Percentiles rank a stretch among this genome's conserved stretches.
phyloP scores from a whole-genome alignment of 2,888 invertebrate genomes.

The Andricus curvator region DNA sequence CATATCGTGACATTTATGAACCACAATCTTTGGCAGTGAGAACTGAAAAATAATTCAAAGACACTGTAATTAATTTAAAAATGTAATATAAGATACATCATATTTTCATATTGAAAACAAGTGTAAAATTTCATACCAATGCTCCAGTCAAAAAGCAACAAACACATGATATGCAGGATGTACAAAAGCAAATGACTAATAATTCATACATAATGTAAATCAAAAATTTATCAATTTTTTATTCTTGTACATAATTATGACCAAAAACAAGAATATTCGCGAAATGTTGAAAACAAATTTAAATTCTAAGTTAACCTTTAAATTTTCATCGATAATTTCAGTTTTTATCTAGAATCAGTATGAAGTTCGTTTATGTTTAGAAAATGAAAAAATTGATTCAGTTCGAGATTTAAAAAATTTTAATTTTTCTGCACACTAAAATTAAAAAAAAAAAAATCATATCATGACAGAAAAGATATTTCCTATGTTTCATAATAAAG shows the following conservation, averaged over 20 bases:
- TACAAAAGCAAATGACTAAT: slow-evolving; percentile 57
- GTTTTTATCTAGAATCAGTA: background rate
- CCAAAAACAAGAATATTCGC: background rate
- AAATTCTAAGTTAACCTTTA: background rate
- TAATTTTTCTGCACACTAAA: background rate
- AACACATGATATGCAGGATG: slow-evolving; percentile 60
- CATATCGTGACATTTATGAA: background rate
- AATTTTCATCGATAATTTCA: background rate
- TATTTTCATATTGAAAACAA: background rate
- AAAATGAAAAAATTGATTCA: background rate
- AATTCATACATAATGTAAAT: slow-evolving; percentile 58
- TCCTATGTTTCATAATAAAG: background rate
- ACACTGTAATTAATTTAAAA: background rate
- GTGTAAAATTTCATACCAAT: slow-evolving; percentile 52
- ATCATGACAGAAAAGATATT: background rate
- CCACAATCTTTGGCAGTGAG: background rate
- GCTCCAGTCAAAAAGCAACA: slow-evolving; percentile 61
- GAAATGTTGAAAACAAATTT: background rate
- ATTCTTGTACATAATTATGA: background rate
- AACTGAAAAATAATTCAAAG: background rate
- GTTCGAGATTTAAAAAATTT: background rate
- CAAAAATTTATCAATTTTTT: slow-evolving; percentile 11
- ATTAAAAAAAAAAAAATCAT: background rate
- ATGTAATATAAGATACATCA: background rate
- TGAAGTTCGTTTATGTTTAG: background rate